Base-by-base conservation (phyloP, 1,140 invertebrate species). In the Diabrotica virgifera region DNA sequence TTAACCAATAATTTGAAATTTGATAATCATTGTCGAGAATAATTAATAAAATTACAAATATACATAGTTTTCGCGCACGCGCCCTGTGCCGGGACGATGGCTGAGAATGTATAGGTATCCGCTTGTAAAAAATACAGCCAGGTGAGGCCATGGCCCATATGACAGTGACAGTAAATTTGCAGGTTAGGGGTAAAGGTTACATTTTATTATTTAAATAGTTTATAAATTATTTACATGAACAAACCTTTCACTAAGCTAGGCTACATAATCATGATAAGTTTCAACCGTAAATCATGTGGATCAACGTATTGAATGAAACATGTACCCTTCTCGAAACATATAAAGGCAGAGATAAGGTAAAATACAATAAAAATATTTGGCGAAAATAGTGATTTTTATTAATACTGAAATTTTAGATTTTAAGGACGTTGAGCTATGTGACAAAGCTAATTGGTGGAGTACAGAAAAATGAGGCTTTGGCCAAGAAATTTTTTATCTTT, bases 351-450 rank as follows among this genome's bases (percentile, higher is more conserved):
- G 82, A 84, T 77, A 84, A 84, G 79, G 82, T 83, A 77, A 77
- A 8, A 36, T 36, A 60, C 1, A 24, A 38, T 62, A 62, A 35
- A 36, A 37, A 3, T 59, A 24, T 24, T 24, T 24, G 24, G 24
- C 4, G 24, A 24, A 24, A 2, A 4, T 24, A 24, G 24, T 24
- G 24, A 4, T 4, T 24, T 62, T 66, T 57, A 50, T 63, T 70
- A 46, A 2, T 24, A 24, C 4, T 24, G 24, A 24, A 24, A 24
- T 74, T 74, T 2, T 63, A 85, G 83, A 75, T 90, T 12, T 81
- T 92, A 51, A 82, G 88, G 73, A 83, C 85, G 40, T 77, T 89
- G 36, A 88, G 88, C 56, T 92, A 92, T 72, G 80, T 80, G 36
- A 80, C 85, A 36, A 87, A 88, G 73, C 78, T 88, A 40, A 78